Base-by-base conservation (phyloP, 2,113 vertebrate genomes). In the Lasiurus borealis region DNA sequence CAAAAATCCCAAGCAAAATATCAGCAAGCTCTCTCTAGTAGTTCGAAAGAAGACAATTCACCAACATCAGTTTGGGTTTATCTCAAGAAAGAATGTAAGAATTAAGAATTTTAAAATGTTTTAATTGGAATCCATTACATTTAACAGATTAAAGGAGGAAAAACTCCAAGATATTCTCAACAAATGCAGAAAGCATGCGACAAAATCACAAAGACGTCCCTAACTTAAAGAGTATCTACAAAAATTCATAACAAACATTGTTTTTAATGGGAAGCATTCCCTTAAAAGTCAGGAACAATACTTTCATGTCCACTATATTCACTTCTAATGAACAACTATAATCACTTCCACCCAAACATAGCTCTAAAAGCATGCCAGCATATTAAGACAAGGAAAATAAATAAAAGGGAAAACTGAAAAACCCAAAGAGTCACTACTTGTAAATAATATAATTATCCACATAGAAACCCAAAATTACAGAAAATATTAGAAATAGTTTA, bases 31-130 rank as follows among this genome's bases (percentile, higher is more conserved):
- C 59, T 68, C 40, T 8, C 52, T 46, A 88, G n/a, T 23, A 88
- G 34, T 62, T 82, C 18, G 36, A n/a, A 57, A 87, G 40, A 92
- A 81, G n/a, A n/a, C n/a, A 93, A 85, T 31, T 34, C 21, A 69
- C 40, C 14, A 88, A 88, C 12, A 85, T 27, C 68, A 86, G 69
- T 62, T 50, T 95, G 36, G 25, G 13, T 90, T 89, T 95, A 73
- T 62, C 46, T 95, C n/a, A 78, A 34, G 21, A 85, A 91, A 44
- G 11, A 94, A 77, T 52, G 23, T n/a, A 87, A 54, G 44, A 94
- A 52, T 57, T 50, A 92, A 85, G n/a, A 73, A 77, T 71, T 92
- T 92, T 64, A 46, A 91, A 94, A 84, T 62, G 23, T 62, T 64
- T 72, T 87, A 78, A 86, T 57, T 87, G 12, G 64, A 85, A 85